Evolutionary conservation across 2,888 invertebrate genomes (phyloP).

Genomic region (Phaedon cochleariae): DNA sequence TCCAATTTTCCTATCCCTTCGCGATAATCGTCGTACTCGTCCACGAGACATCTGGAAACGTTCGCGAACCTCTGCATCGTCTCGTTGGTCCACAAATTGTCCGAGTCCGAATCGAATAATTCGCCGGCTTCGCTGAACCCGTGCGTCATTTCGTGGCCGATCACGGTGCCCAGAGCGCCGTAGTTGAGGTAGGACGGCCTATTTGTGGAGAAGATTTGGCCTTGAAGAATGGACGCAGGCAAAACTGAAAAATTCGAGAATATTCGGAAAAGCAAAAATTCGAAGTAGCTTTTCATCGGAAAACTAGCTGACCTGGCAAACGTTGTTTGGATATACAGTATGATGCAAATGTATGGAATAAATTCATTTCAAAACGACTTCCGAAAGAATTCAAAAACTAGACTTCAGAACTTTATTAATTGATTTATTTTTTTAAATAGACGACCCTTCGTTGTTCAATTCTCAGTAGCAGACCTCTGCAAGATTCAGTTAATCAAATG

Average conservation of each 20-base stretch:
- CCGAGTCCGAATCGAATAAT: background rate
- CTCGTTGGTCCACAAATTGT: slow-evolving; percentile 40
- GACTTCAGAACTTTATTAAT: too few relatives aligned
- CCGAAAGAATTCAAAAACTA: too few relatives aligned
- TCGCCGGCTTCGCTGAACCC: slow-evolving; percentile 33
- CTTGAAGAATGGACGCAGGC: slow-evolving; percentile 50
- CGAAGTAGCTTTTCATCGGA: too few relatives aligned
- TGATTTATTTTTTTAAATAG: too few relatives aligned
- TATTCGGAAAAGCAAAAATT: too few relatives aligned
- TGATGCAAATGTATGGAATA: too few relatives aligned
- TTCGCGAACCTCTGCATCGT: slow-evolving; percentile 38
- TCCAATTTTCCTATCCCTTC: slow-evolving; percentile 22
- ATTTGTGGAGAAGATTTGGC: slow-evolving; percentile 44
- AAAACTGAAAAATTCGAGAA: slow-evolving; percentile 53
- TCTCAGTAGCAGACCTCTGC: too few relatives aligned
- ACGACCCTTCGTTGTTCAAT: too few relatives aligned
- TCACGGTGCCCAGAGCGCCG: slow-evolving; percentile 51
- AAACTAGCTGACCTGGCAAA: too few relatives aligned
- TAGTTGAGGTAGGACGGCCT: slow-evolving; percentile 53
- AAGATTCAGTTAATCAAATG: too few relatives aligned
- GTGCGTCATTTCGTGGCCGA: slow-evolving; percentile 54
- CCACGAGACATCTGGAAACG: slow-evolving; percentile 41
- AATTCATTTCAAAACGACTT: too few relatives aligned
- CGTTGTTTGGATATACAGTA: too few relatives aligned
- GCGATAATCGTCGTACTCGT: slow-evolving; percentile 43